Percentiles rank a stretch among this genome's conserved stretches.
These are phyloP conservation scores for Agriopis leucophaearia DNA, from an alignment of 2,888 invertebrate genomes.

Conservation along the genomic window DNA sequence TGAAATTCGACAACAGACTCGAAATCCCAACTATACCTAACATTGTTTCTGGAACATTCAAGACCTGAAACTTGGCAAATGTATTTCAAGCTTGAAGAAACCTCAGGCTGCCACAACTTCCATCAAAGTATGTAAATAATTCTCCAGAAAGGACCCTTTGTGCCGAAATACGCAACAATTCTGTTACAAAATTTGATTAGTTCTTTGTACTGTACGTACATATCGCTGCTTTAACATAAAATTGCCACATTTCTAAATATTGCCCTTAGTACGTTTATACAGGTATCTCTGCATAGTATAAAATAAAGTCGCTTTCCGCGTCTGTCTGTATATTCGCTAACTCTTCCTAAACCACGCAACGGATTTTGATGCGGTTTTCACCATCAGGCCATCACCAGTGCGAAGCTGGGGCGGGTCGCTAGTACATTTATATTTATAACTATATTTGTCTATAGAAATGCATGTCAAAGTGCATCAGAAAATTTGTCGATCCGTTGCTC, in stretches of 20 bases:
- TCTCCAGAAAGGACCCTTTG: constrained; percentile 8
- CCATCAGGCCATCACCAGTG: no score
- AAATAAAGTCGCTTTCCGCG: no score
- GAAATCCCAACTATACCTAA: constrained; percentile 7
- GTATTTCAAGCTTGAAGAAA: constrained; percentile 10
- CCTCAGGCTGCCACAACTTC: constrained; percentile 4
- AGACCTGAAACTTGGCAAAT: constrained; percentile 5
- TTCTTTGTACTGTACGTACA: neutral
- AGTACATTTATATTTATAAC: no score
- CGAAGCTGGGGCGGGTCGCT: no score
- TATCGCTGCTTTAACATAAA: neutral
- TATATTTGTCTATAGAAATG: no score
- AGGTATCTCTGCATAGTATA: no score
- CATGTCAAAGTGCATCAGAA: no score
- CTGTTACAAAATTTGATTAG: constrained; percentile 2
- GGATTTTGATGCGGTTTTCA: no score
- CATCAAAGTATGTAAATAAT: constrained; percentile 26
- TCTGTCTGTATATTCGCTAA: no score
- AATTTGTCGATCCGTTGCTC: neutral
- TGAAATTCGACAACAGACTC: neutral
- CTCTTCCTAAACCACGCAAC: no score
- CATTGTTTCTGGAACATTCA: constrained; percentile 17
- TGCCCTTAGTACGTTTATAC: no score
- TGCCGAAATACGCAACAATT: constrained; percentile 1
- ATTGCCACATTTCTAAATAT: neutral